A percentile compares a stretch with the other conserved stretches of the same genome.
Evolutionary conservation across 2,797 vertebrate species (phyloP).

Genomic region (Gymnoscopelus microlampas): DNA sequence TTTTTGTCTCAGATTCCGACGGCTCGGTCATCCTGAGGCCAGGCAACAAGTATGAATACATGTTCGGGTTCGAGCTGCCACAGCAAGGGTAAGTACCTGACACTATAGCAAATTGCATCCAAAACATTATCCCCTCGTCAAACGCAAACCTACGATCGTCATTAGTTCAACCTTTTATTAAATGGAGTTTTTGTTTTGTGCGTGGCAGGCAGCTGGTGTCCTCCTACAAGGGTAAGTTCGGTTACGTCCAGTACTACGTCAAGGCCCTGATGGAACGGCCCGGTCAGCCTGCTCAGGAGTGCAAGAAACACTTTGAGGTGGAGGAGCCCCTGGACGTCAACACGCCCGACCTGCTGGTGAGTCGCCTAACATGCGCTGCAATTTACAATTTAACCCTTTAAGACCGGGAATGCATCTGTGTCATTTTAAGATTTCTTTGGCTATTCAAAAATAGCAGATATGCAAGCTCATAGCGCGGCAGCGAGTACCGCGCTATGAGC

Average conservation of each 20-base stretch:
- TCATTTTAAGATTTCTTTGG: no score
- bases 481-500: no score
- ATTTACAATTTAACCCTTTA: no score
- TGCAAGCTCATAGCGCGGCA: no score
- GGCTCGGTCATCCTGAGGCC: slow-evolving; percentile 90
- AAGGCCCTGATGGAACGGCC: slow-evolving; percentile 88
- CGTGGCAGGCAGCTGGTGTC: slow-evolving; percentile 88
- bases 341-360: slow-evolving; percentile 93
- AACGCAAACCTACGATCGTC: no score
- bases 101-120: no score
- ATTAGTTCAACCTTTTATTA: background rate
- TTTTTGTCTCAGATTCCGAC: slow-evolving; percentile 80
- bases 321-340: slow-evolving; percentile 93
- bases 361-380: slow-evolving; percentile 19
- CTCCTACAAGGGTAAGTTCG: slow-evolving; percentile 95
- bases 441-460: no score
- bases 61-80: slow-evolving; percentile 92
- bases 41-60: slow-evolving; percentile 91
- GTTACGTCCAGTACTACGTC: slow-evolving; percentile 91
- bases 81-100: slow-evolving; percentile 85
- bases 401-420: no score
- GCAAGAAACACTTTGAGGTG: slow-evolving; percentile 89
- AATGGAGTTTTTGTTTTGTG: background rate
- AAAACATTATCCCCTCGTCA: no score
- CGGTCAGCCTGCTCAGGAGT: slow-evolving; percentile 78